Percentiles rank a stretch among this genome's conserved stretches.
These are phyloP conservation scores for Phortica okadai DNA, from an alignment of 2,888 invertebrate species.

Conservation along the genomic window DNA sequence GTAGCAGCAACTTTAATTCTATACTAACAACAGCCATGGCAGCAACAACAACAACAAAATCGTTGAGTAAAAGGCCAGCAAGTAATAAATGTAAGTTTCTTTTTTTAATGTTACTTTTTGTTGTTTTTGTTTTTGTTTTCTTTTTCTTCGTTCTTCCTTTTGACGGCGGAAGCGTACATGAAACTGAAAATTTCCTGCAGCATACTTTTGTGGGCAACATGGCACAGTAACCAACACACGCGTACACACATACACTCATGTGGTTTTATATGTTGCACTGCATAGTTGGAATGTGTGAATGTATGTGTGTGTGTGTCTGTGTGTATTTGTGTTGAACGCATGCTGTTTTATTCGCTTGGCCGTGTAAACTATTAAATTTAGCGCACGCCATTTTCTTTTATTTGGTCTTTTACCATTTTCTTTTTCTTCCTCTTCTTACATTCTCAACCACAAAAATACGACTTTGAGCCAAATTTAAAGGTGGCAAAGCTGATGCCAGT, in stretches of 20 bases:
- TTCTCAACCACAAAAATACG: not conserved
- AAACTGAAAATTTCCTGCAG: conserved; percentile 56
- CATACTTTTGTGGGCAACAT: conserved; percentile 22
- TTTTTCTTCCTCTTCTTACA: conserved; percentile 17
- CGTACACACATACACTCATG: not conserved
- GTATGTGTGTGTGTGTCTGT: conserved; percentile 28
- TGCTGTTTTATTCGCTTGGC: conserved; percentile 53
- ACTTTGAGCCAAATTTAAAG: conserved; percentile 46
- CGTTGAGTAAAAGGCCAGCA: conserved; percentile 41
- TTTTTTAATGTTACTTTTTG: not conserved
- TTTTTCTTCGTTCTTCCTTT: not conserved
- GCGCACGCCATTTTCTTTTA: conserved; percentile 36
- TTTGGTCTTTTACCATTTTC: conserved; percentile 5
- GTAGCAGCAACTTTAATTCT: not conserved
- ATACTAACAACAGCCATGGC: no score
- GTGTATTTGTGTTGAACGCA: conserved; percentile 42
- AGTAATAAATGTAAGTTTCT: conserved; percentile 57
- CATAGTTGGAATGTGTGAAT: not conserved
- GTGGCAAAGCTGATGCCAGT: conserved; percentile 39
- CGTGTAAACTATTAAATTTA: conserved; percentile 60
- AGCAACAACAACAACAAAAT: not conserved
- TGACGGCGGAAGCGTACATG: conserved; percentile 52
- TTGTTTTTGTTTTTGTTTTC: not conserved
- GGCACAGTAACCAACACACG: conserved; percentile 50
- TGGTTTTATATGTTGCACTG: conserved; percentile 1